Evolutionary conservation across 37 sponge, comb jelly and placozoan species (phyloP).

Genomic region (Cliona cf. orientalis): DNA sequence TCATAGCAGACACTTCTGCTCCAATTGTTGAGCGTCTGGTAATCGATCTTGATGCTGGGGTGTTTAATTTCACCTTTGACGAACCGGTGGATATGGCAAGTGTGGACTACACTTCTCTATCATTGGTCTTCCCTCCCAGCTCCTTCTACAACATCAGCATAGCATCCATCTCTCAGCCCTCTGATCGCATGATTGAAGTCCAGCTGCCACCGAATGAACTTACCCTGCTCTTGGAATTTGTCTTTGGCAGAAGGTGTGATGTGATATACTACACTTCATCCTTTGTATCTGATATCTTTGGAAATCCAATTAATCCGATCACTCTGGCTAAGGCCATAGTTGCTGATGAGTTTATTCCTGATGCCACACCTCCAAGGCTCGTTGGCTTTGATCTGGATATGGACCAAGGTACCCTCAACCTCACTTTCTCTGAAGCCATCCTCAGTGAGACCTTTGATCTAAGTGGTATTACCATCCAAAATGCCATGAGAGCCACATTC

Average conservation of each 20-base stretch:
- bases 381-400: slow-evolving; percentile 69
- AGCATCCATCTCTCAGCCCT: slow-evolving; percentile 7
- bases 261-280: slow-evolving; percentile 13
- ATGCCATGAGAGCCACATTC: slow-evolving; percentile 14
- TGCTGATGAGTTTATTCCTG: slow-evolving; percentile 54
- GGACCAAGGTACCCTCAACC: slow-evolving; percentile 50
- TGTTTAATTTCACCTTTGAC: slow-evolving; percentile 64
- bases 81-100: slow-evolving; percentile 55
- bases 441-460: slow-evolving; percentile 19
- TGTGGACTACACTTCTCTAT: slow-evolving; percentile 8
- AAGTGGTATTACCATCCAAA: slow-evolving; percentile 73
- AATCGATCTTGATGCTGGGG: slow-evolving; percentile 66
- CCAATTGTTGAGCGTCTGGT: slow-evolving; percentile 44
- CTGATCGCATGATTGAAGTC: not conserved
- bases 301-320: slow-evolving; percentile 24
- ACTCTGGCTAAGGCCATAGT: not conserved
- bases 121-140: not conserved
- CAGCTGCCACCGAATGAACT: slow-evolving; percentile 10
- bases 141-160: slow-evolving; percentile 11
- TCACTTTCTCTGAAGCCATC: slow-evolving; percentile 83
- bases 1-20: slow-evolving; percentile 54
- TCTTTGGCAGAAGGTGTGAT: slow-evolving; percentile 15
- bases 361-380: slow-evolving; percentile 65
- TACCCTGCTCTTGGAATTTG: slow-evolving; percentile 26
- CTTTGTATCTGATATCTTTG: slow-evolving; percentile 64